Evolutionary conservation across 2,797 vertebrate species (phyloP), one percentile per base, ranked within the genome.

Genomic region (Corythornis leucogaster): DNA sequence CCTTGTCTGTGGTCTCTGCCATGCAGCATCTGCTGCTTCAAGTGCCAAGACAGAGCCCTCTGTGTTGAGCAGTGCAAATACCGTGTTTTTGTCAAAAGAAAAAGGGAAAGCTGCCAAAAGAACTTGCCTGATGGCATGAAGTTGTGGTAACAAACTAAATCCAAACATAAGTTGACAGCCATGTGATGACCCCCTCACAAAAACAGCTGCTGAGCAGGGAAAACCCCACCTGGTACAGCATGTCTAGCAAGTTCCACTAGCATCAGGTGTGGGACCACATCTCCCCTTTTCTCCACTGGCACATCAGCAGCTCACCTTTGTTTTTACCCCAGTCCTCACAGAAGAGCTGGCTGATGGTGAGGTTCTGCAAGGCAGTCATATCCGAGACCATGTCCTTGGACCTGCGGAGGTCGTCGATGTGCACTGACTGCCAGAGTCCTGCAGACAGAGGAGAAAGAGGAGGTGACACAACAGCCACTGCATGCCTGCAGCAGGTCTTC

Each of bases 381-480:
- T 99, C 98, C 1, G 98, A 98, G 74, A 97, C 95, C 85, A 99
- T 99, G 93, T 98, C 98, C 35, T 97, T 98, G 55, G 99, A 98
- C 38, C 82, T 97, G 93, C 98, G 98, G 45, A 99, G 98, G 94
- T 99, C 99, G 5, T 99, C 99, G 3, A 99, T 99, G 77, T 99
- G 99, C 94, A 99, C 98, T 0, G 99, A 99, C 79, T 94, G 98
- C 99, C 99, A 99, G 26, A 98, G 98, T 11, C 98, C 99, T 99
- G 13, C 3, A 43, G 73, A 43, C 51, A 62, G 4, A 61, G 55
- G 25, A 40, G 38, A 40, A 40, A 40, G 38, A 40, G 38, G 38
- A 6, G 38, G 38, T 40, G 38, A 40, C 38, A 40, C 38, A 40
- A 6, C 19, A 12, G 6, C 8, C 2, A 46, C 2, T 10, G 26